Evolutionary conservation across 2,888 invertebrate genomes (phyloP).

Genomic region (Phaedon cochleariae): DNA sequence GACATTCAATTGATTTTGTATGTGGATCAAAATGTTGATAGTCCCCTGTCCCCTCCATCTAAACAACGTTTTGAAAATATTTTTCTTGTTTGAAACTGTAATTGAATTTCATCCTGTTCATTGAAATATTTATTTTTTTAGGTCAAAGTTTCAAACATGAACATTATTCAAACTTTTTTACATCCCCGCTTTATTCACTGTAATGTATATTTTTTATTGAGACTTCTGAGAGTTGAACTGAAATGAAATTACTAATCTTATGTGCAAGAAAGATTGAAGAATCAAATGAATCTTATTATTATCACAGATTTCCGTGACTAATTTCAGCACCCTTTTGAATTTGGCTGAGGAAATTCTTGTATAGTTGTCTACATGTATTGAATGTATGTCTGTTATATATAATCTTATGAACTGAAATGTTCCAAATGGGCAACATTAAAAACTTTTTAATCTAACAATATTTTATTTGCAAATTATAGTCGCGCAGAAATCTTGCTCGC

Average conservation of each 20-base stretch:
- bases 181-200: slow-evolving; percentile 8
- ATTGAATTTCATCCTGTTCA: slow-evolving; percentile 20
- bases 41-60: not conserved
- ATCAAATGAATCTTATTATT: slow-evolving; percentile 18
- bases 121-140: slow-evolving; percentile 29
- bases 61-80: slow-evolving; percentile 11
- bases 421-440: slow-evolving; percentile 52
- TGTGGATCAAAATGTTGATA: not conserved
- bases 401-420: slow-evolving; percentile 54
- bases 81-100: slow-evolving; percentile 32
- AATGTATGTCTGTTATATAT: slow-evolving; percentile 54
- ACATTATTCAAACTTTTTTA: slow-evolving; percentile 23
- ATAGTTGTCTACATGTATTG: slow-evolving; percentile 54
- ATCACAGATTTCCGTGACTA: slow-evolving; percentile 30
- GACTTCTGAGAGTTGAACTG: slow-evolving; percentile 17
- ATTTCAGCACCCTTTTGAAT: slow-evolving; percentile 32
- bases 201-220: slow-evolving; percentile 28
- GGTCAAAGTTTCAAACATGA: slow-evolving; percentile 30
- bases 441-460: slow-evolving; percentile 47
- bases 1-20: not conserved
- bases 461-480: not conserved
- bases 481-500: too few species aligned
- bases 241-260: not conserved
- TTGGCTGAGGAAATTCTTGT: slow-evolving; percentile 49
- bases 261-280: slow-evolving; percentile 24